Evolutionary conservation across 2,797 vertebrate genomes (phyloP), one percentile per base, ranked within the genome.

Genomic region (Parotocinclus haroldoi): DNA sequence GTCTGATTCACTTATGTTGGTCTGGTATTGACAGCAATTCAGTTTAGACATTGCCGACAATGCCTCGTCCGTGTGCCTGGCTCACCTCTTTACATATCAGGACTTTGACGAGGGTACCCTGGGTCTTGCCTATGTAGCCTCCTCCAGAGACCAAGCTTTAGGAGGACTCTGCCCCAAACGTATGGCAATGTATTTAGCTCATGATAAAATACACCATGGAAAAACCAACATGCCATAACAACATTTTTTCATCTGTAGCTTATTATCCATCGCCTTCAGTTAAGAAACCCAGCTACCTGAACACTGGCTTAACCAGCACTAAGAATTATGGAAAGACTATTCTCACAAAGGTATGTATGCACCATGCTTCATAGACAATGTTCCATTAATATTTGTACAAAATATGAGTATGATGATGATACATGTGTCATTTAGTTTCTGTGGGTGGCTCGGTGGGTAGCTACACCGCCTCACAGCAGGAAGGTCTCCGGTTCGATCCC

Each of bases 251-350:
- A 82, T 40, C 45, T 85, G 0, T 76, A 99, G 97, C 94, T 18
- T 99, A 98, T 78, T 91, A 84, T 69, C 95, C 92, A 73, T 89
- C 90, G 45, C 67, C 27, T 18, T 85, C 78, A 12, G 80, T 76
- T 75, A 95, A 88, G 76, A 98, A 95, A 63, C 84, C 92, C 51
- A 93, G 94, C 80, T 99, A 93, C 81, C 87, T 99, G 72, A 99
- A 99, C 87, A 99, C 96, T 49, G 97, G 96, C 62, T 84, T 99
- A 87, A 99, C 97, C 70, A 99, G 95, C 88, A 99, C 97, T 72
- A 98, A 94, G 84, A 99, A 99, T 84, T 99, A 98, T 4, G 96
- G 97, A 66, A 99, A 99, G 90, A 99, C 97, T 68, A 99, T 99
- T 78, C 92, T 99, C 39, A 99, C 97, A 60, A 98, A 99, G 95